Evolutionary conservation across 2,888 invertebrate genomes (phyloP), one percentile per base, ranked within the genome.

Genomic region (Aproaerema taeniolella): DNA sequence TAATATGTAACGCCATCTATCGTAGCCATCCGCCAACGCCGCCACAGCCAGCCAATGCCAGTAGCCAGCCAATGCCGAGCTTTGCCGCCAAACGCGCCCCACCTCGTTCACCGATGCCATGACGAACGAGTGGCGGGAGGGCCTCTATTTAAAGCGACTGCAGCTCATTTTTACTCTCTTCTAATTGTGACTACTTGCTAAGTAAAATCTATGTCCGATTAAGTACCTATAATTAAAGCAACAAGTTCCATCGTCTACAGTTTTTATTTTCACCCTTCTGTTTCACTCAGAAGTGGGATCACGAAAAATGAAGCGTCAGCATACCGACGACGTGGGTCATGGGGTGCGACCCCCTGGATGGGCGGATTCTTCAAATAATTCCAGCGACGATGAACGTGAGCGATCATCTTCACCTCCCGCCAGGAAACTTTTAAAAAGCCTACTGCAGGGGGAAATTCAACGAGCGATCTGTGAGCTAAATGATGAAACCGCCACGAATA

Each of bases 341-440:
- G 8, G 14, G 2, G 16, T 31, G 9, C 31, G 31, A 2, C 31
- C 31, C 2, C 31, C 31, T 3, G 31, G 31, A 16, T 31, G 31
- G 16, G 7, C 1, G n/a, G 31, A 31, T 3, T 20, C 20, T 7
- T 1, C 10, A 1, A n/a, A n/a, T n/a, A n/a, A n/a, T n/a, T n/a
- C n/a, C n/a, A n/a, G n/a, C n/a, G n/a, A n/a, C n/a, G n/a, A n/a
- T n/a, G n/a, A n/a, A n/a, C n/a, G n/a, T n/a, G n/a, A n/a, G n/a
- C n/a, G n/a, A n/a, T n/a, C n/a, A n/a, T n/a, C n/a, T n/a, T n/a
- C 31, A 15, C 36, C 41, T 8, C 41, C 41, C 1, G 41, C 41
- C 9, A 30, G 31, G n/a, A 41, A 41, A 16, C 14, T 41, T 9
- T 17, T 41, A 17, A 35, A 11, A 16, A 31, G 16, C 1, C 12